Base-by-base conservation (phyloP, 1,140 invertebrate genomes). In the Dysdera silvatica region DNA sequence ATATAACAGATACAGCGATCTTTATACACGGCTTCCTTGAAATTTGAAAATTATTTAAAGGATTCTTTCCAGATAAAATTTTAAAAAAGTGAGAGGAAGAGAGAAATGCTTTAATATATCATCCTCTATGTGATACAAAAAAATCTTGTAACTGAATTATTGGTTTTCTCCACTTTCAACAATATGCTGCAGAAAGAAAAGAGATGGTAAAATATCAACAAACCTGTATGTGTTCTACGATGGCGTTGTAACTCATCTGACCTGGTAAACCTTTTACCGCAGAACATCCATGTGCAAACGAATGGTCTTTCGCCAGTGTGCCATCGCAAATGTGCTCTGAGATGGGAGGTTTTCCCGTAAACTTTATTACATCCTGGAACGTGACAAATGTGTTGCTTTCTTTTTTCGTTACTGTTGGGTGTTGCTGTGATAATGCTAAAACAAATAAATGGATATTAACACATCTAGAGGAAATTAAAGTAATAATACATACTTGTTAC, bases 241-340 rank as follows among this genome's bases (percentile, higher is more conserved):
- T 82, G 81, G 16, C 81, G 69, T 67, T 82, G 81, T 12, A 82
- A 70, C 69, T 82, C 81, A 67, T 82, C 81, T 20, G 79, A 80
- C 18, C 81, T 75, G 5, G 80, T 81, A 69, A 82, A 82, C 28
- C 70, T 48, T 79, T 95, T 95, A 56, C 91, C 91, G 80, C 91
- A 95, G 77, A 94, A 94, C 74, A 94, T 78, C 91, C 91, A 95
- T 75, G 90, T 91, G 79, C 91, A 95, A 56, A 87, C 85, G 73
- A 91, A 91, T 0, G 88, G 88, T 61, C 88, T 77, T 76, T 91
- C 88, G 1, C 88, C 91, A 0, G 89, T 89, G 67, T 94, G 91
- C 91, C 90, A 96, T 53, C 92, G 80, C 5, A 95, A 49, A 62
- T 71, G 70, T 32, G 70, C 70, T 52, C 69, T 45, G 18, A 71